These are phyloP conservation scores for Drosophila arizonae DNA, from an alignment of 1,140 invertebrate species.

Conservation along the genomic window DNA sequence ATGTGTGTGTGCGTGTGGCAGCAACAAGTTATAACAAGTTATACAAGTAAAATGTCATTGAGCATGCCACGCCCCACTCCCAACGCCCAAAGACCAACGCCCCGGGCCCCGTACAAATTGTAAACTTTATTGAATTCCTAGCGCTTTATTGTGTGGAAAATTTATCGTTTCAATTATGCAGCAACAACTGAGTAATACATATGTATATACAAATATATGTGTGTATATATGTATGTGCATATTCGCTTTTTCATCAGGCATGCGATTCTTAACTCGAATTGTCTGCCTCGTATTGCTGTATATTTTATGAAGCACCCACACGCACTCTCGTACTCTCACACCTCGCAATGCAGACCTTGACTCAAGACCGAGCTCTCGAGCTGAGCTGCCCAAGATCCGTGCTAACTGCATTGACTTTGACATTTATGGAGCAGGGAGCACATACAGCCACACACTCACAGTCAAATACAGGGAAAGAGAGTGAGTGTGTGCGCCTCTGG, in stretches of 20 bases:
- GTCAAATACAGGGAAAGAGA: not conserved
- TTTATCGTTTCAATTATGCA: conserved; percentile 79
- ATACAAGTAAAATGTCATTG: conserved; percentile 52
- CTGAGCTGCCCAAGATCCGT: conserved; percentile 32
- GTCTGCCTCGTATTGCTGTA: conserved; percentile 37
- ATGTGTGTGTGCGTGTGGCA: conserved; percentile 27
- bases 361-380: conserved; percentile 34
- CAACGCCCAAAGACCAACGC: not conserved
- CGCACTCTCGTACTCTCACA: not conserved
- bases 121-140: conserved; percentile 77
- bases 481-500: conserved; percentile 11
- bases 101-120: conserved; percentile 47
- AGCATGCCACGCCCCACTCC: conserved; percentile 7
- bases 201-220: not conserved
- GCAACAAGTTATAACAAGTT: conserved; percentile 65
- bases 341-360: conserved; percentile 37
- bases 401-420: conserved; percentile 75
- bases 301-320: conserved; percentile 43
- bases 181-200: not conserved
- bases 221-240: not conserved
- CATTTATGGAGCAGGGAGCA: conserved; percentile 60
- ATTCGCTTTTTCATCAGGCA: conserved; percentile 29
- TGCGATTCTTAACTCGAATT: conserved; percentile 36
- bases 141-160: conserved; percentile 75
- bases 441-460: not conserved